phyloP scores from a whole-genome alignment of 2,797 vertebrate species.

The Gambusia yucatana region DNA sequence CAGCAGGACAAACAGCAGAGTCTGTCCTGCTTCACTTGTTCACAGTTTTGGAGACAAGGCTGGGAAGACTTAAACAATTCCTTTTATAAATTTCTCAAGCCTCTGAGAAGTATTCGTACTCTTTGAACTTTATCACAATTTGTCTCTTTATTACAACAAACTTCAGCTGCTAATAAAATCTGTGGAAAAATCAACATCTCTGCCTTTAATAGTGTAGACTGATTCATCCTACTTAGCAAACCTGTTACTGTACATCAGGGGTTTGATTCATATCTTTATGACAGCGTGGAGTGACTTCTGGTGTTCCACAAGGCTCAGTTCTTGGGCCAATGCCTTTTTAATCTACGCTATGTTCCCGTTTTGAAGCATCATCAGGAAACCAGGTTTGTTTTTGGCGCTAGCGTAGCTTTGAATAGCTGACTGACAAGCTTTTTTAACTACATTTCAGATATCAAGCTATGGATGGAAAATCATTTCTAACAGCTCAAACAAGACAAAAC shows the following conservation, averaged over 20 bases:
- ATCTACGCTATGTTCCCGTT: neutral
- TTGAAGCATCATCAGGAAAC: too few relatives aligned
- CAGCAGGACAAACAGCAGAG: constrained; percentile 17
- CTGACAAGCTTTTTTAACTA: too few relatives aligned
- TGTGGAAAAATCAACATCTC: neutral
- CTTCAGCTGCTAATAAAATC: neutral
- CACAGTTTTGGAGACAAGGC: neutral
- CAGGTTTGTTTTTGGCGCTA: neutral
- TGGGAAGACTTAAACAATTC: neutral
- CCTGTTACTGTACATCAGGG: neutral
- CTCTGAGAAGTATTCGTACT: neutral
- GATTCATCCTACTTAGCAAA: neutral
- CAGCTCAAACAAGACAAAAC: too few relatives aligned
- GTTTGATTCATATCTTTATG: neutral
- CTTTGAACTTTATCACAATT: neutral
- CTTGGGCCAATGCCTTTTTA: neutral
- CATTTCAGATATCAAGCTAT: too few relatives aligned
- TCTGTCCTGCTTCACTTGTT: neutral
- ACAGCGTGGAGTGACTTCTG: neutral
- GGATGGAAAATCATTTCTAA: too few relatives aligned
- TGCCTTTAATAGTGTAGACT: neutral
- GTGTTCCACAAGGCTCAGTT: neutral
- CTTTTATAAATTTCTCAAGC: neutral
- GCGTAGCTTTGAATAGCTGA: neutral
- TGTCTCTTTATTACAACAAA: neutral